Percentiles rank a stretch among this genome's conserved stretches.
Conservation (phyloP, 2,113 vertebrate species). For the Phocoena sinus region DNA sequence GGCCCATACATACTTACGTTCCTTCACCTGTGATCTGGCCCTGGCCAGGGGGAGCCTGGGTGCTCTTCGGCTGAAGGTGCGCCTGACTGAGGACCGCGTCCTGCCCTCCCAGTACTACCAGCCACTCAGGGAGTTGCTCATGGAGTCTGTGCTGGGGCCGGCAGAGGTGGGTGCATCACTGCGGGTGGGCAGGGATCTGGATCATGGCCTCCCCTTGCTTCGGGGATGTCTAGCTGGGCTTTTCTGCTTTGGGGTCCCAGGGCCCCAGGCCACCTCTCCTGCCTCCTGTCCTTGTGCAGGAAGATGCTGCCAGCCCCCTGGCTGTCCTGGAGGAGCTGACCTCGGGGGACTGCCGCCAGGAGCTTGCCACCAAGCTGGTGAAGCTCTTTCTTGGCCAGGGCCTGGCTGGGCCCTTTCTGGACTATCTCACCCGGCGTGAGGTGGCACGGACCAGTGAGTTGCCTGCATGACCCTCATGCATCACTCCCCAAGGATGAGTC, state of each 20-base stretch:
- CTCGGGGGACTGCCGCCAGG: constrained; percentile 88
- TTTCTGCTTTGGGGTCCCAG: neutral
- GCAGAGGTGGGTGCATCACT: constrained; percentile 72
- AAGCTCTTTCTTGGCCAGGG: constrained; percentile 92
- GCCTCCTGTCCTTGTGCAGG: constrained; percentile 68
- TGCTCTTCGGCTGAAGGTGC: constrained; percentile 87
- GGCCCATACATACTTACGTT: accelerated
- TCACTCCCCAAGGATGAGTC: neutral
- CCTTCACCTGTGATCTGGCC: neutral
- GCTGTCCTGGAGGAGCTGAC: constrained; percentile 91
- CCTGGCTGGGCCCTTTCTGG: constrained; percentile 88
- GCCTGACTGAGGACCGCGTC: constrained; percentile 87
- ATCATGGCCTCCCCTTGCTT: neutral
- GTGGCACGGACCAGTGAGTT: constrained; percentile 91
- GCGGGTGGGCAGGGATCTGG: accelerated
- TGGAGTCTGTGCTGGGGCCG: constrained; percentile 83
- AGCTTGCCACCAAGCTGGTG: constrained; percentile 91
- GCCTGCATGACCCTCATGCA: accelerated
- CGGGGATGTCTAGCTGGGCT: neutral
- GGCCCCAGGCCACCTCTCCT: neutral
- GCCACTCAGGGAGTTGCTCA: constrained; percentile 88
- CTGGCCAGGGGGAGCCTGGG: constrained; percentile 84
- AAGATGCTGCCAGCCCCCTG: constrained; percentile 80
- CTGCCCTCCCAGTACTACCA: constrained; percentile 86
- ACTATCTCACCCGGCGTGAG: constrained; percentile 87